A percentile compares a stretch with the other conserved stretches of the same genome.
These are phyloP conservation scores for Pararge aegeria DNA, from an alignment of 1,140 invertebrate genomes.

Conservation along the genomic window DNA sequence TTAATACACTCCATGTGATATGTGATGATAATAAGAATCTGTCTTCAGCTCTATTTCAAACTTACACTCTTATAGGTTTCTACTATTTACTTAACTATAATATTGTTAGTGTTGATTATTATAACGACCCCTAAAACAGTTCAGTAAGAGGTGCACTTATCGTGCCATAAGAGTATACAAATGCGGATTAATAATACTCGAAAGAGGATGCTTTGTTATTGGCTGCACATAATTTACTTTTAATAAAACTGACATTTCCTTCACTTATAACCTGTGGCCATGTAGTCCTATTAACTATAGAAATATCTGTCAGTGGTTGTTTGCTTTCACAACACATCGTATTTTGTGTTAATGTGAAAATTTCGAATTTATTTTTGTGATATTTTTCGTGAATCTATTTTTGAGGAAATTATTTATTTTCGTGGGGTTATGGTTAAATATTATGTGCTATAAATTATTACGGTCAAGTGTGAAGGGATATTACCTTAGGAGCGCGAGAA, in stretches of 20 bases:
- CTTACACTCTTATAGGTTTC: no score
- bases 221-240: neutral
- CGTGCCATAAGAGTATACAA: no score
- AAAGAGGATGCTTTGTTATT: neutral
- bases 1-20: no score
- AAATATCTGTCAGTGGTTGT: slow-evolving; percentile 49
- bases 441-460: slow-evolving; percentile 70
- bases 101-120: no score
- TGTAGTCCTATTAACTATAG: slow-evolving; percentile 29
- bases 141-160: no score
- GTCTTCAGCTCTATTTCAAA: no score
- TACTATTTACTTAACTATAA: no score
- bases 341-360: slow-evolving; percentile 64
- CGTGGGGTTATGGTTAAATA: slow-evolving; percentile 61
- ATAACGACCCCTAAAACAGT: no score
- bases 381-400: slow-evolving; percentile 76
- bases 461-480: slow-evolving; percentile 38
- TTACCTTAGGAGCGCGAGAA: slow-evolving; percentile 42
- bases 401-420: slow-evolving; percentile 75
- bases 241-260: neutral
- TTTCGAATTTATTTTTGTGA: slow-evolving; percentile 71
- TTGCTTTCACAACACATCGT: slow-evolving; percentile 47
- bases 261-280: slow-evolving; percentile 2
- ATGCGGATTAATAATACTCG: no score
- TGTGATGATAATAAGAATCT: no score